Base-by-base conservation (phyloP, 2,113 vertebrate species). In the Mormyrus iriodes region DNA sequence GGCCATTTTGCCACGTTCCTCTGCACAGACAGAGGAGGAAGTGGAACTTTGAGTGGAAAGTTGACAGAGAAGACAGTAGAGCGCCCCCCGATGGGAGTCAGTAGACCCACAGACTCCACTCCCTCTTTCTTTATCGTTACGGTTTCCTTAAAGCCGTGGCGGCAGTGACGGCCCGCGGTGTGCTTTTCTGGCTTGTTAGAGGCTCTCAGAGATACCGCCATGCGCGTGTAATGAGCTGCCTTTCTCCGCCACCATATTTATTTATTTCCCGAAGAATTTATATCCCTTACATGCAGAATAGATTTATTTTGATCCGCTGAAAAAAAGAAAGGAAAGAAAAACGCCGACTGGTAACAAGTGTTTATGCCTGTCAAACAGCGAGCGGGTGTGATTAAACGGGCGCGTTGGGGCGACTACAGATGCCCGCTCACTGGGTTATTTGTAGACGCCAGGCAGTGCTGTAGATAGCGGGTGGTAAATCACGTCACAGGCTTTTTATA, bases 381-480 rank as follows among this genome's bases (percentile, higher is more conserved):
- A 61, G 51, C 79, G 2, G 3, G 39, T 12, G 7, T 46, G 88
- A 89, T 89, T 89, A 83, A 85, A 61, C 15, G 12, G 76, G 76
- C 31, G 82, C 51, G 46, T 13, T 58, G 17, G 19, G 21, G 21
- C 31, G 35, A 31, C 76, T 46, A 5, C 49, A 83, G 31, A 48
- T 48, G 42, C 51, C 79, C n/a, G 9, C 39, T 35, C 52, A 84
- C 55, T 4, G 35, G 52, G 52, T 55, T 83, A 85, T 46, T 89
- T 85, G 49, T 55, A 84, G 76, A 85, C 21, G 7, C 24, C 76
- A 61, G 76, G 51, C 76, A 27, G 19, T 27, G 35, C 73, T 83
- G 88, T 46, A 84, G 76, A 89, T 89, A 58, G 51, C 35, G 88
- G 55, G 76, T 61, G 24, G 76, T 89, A 85, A 89, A 89, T 89